phyloP scores from a whole-genome alignment of 2,888 invertebrate genomes.

The Empis livida region DNA sequence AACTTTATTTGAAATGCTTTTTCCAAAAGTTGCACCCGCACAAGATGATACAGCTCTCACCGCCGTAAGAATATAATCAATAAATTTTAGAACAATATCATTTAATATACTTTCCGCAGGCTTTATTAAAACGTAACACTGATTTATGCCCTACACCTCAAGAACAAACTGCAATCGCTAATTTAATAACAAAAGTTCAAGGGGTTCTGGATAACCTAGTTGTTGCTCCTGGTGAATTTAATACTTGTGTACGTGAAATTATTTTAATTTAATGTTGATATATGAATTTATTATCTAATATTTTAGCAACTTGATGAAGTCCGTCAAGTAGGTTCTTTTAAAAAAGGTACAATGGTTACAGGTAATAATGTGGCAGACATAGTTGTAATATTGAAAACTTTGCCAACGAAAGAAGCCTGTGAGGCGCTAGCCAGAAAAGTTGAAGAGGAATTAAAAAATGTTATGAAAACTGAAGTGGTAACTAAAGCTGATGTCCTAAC shows the following conservation, averaged over 20 bases:
- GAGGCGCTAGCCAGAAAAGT: constrained; percentile 82
- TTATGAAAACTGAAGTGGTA: constrained; percentile 48
- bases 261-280: background rate
- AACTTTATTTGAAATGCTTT: constrained; percentile 51
- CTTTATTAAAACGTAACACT: constrained; percentile 78
- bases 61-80: constrained; percentile 39
- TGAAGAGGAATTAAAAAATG: constrained; percentile 69
- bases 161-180: constrained; percentile 85
- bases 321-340: constrained; percentile 93
- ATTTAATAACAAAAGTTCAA: constrained; percentile 91
- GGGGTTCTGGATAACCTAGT: constrained; percentile 87
- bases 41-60: constrained; percentile 78
- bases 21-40: constrained; percentile 69
- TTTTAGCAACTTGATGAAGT: constrained; percentile 81
- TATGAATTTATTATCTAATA: background rate
- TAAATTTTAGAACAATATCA: background rate
- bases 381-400: constrained; percentile 89
- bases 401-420: constrained; percentile 92
- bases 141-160: constrained; percentile 83
- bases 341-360: constrained; percentile 94
- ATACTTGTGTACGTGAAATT: constrained; percentile 73
- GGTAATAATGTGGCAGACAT: constrained; percentile 93
- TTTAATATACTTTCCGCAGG: constrained; percentile 41
- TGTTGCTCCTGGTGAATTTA: constrained; percentile 85
- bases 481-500: constrained; percentile 42